These are phyloP conservation scores for Gyrodactylus bullatarudis DNA, from an alignment of 1,140 invertebrate species.

Conservation along the genomic window DNA sequence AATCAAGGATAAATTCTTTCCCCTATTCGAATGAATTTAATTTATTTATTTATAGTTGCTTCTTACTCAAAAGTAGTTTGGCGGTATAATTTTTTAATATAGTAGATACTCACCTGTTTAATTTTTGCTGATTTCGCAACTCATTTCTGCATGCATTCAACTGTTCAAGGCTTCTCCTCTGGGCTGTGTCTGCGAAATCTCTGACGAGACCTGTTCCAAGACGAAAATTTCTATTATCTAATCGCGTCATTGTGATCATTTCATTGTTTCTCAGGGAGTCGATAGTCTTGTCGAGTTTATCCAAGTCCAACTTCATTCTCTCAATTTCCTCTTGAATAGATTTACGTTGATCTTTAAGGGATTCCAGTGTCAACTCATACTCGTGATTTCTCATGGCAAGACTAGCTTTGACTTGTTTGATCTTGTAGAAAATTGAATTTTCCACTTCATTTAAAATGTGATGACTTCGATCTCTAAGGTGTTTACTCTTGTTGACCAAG, in stretches of 20 bases:
- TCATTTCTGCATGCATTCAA: too few species aligned
- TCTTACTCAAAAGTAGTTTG: too few species aligned
- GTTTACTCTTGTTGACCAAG: background rate
- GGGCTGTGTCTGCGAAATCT: too few species aligned
- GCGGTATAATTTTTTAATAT: too few species aligned
- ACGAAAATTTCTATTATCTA: background rate
- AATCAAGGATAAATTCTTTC: too few species aligned
- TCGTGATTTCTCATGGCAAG: background rate
- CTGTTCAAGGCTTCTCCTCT: too few species aligned
- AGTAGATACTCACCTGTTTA: too few species aligned
- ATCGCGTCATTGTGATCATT: background rate
- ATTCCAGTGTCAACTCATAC: background rate
- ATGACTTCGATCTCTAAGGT: background rate
- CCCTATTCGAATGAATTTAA: too few species aligned
- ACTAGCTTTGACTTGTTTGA: background rate
- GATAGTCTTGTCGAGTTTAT: background rate
- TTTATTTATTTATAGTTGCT: too few species aligned
- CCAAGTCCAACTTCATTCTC: background rate
- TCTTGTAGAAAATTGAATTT: background rate
- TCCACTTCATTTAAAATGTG: background rate
- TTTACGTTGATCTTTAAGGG: background rate
- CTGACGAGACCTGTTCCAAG: background rate
- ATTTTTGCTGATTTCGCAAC: too few species aligned
- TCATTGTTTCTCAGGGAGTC: background rate
- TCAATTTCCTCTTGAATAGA: background rate